phyloP scores from a whole-genome alignment of 2,113 vertebrate genomes.

The Lipophrys pholis region DNA sequence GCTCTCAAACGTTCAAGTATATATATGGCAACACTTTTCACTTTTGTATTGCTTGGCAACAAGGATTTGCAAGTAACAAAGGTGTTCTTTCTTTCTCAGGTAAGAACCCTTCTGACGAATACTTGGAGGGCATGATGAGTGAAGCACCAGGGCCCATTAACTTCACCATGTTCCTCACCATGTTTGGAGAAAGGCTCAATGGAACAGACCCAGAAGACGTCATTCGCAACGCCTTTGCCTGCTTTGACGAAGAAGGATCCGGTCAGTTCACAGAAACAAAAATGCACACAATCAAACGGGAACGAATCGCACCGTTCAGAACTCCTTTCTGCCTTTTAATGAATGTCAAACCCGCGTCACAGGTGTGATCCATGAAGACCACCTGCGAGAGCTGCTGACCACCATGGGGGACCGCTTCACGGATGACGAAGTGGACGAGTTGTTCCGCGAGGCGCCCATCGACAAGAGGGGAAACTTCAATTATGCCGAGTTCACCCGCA shows the following conservation, averaged over 20 bases:
- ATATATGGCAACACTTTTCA: no score
- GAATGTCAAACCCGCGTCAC: not conserved
- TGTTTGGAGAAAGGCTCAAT: constrained; percentile 98
- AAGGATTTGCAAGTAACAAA: not conserved
- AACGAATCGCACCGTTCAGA: no score
- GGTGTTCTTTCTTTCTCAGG: constrained; percentile 77
- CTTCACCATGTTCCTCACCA: constrained; percentile 99
- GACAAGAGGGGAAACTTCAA: constrained; percentile 99
- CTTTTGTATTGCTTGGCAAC: no score
- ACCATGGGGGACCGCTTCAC: constrained; percentile 99
- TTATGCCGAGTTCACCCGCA: constrained; percentile 98
- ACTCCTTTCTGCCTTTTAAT: no score
- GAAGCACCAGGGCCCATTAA: constrained; percentile 98
- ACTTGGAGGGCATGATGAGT: constrained; percentile 98
- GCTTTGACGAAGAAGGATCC: constrained; percentile 96
- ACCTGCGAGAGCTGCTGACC: constrained; percentile 96
- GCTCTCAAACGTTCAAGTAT: no score
- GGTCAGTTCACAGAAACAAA: constrained; percentile 76
- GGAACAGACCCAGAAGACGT: constrained; percentile 98
- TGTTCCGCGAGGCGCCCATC: constrained; percentile 97
- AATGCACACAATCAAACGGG: not conserved
- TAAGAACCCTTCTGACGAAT: constrained; percentile 98
- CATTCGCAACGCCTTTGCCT: constrained; percentile 98
- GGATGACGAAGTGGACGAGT: constrained; percentile 97
- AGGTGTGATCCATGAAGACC: constrained; percentile 97